Conservation (phyloP, 2,113 vertebrate species). For the Origma solitaria region DNA sequence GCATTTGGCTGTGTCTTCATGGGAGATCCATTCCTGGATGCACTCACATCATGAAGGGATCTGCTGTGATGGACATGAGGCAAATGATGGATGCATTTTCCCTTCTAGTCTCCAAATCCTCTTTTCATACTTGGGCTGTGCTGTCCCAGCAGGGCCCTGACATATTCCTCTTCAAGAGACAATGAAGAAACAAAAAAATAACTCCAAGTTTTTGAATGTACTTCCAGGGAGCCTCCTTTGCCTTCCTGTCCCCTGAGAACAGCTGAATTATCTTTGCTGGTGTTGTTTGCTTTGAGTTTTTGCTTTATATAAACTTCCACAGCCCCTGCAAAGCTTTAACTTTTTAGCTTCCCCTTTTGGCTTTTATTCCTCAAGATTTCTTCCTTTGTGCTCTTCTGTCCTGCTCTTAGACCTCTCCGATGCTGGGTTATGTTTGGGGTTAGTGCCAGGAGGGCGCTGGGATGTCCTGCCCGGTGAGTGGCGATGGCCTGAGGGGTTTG, state of each 20-base stretch:
- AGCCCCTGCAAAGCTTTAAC: background rate
- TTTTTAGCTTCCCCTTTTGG: background rate
- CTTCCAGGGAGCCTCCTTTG: background rate
- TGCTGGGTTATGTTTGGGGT: background rate
- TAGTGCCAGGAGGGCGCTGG: background rate
- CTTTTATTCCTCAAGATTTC: background rate
- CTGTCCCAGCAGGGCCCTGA: background rate
- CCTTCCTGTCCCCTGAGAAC: background rate
- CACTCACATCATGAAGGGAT: background rate
- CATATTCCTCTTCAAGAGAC: background rate
- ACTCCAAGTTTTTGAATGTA: background rate
- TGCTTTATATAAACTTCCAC: background rate
- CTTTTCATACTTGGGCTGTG: background rate
- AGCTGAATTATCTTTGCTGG: background rate
- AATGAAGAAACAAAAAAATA: background rate
- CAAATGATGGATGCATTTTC: background rate
- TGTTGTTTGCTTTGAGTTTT: background rate
- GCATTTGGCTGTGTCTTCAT: rapidly evolving
- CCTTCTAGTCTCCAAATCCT: background rate
- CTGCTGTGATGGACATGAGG: background rate
- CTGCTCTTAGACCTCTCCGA: background rate
- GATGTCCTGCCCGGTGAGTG: background rate
- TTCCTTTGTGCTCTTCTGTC: background rate
- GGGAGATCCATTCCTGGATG: background rate
- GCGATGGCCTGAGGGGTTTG: background rate